Evolutionary conservation across 2,797 vertebrate genomes (phyloP).

Genomic region (Pristis pectinata): DNA sequence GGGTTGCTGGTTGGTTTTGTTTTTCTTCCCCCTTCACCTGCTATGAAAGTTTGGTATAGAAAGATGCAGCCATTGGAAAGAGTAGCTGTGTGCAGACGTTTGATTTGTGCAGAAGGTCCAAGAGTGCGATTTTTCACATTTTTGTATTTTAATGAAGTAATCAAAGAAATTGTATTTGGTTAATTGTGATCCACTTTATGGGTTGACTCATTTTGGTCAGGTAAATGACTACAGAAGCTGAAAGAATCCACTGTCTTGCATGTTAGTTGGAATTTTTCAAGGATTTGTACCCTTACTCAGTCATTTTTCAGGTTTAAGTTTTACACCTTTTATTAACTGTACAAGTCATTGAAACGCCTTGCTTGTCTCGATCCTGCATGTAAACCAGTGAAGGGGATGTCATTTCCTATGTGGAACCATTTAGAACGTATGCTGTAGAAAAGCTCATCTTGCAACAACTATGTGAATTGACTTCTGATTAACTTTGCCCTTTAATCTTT

Average conservation of each 20-base stretch:
- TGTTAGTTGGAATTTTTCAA: not conserved
- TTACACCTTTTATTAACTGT: not conserved
- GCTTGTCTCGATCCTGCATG: not conserved
- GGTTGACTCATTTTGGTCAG: not conserved
- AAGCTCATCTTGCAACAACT: not conserved
- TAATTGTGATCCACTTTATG: not conserved
- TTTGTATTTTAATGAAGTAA: not conserved
- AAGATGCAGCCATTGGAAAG: not conserved
- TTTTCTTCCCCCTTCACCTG: not conserved
- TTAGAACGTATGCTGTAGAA: not conserved
- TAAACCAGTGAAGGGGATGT: not conserved
- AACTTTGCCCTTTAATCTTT: not conserved
- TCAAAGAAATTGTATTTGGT: not conserved
- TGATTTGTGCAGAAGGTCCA: not conserved
- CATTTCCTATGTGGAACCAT: too few species aligned
- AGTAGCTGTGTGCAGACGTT: not conserved
- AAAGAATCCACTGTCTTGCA: not conserved
- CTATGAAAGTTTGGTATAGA: not conserved
- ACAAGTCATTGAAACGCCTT: not conserved
- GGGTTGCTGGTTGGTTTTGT: not conserved
- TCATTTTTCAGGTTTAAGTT: not conserved
- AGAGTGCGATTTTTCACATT: not conserved
- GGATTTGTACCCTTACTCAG: not conserved
- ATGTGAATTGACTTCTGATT: not conserved
- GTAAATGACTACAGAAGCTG: not conserved